phyloP scores from a whole-genome alignment of 2,888 invertebrate species.

The Philereme vetulata region DNA sequence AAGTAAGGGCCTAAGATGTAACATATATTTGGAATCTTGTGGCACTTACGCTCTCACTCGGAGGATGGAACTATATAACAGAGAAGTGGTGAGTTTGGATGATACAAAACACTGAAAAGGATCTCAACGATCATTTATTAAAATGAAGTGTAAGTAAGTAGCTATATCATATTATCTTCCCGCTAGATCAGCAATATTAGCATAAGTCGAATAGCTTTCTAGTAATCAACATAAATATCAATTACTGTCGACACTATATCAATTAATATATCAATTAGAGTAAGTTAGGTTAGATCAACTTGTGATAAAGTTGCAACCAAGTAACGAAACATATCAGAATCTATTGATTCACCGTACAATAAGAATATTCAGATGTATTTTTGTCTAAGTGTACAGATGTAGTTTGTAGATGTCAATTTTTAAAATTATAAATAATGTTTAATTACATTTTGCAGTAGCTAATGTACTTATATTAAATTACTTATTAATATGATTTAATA shows the following conservation, averaged over 20 bases:
- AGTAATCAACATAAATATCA: conserved; percentile 64
- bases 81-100: not conserved
- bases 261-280: conserved; percentile 76
- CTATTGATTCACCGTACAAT: conserved; percentile 85
- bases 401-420: conserved; percentile 39
- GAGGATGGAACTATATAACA: not conserved
- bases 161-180: conserved; percentile 45
- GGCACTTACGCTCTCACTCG: conserved; percentile 52
- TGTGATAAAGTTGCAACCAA: conserved; percentile 87
- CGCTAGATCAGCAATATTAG: conserved; percentile 74
- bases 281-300: conserved; percentile 70
- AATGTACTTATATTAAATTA: conserved; percentile 1
- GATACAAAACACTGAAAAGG: not conserved
- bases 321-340: conserved; percentile 90
- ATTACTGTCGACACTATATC: conserved; percentile 56
- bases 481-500: conserved; percentile 5
- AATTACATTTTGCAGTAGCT: conserved; percentile 22
- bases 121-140: not conserved
- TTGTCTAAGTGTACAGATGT: conserved; percentile 59
- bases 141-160: conserved; percentile 5
- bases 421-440: conserved; percentile 16
- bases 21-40: conserved; percentile 52
- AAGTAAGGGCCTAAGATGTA: conserved; percentile 65
- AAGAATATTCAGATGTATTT: conserved; percentile 51
- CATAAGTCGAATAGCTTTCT: conserved; percentile 55